Conservation (phyloP, 1,140 invertebrate species). For the Pentalonia nigronervosa region DNA sequence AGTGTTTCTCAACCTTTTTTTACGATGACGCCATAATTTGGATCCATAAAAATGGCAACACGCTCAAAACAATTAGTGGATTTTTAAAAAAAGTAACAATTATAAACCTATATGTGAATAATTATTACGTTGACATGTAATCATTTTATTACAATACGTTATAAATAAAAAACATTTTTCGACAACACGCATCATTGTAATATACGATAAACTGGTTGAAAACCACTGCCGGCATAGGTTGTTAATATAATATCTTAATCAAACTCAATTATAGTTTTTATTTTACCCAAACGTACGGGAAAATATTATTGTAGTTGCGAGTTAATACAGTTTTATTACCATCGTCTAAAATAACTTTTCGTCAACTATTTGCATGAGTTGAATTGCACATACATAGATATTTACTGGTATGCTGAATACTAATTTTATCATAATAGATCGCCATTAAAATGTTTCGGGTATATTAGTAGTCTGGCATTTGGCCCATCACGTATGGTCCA, state of each 20-base stretch:
- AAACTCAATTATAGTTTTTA: neutral
- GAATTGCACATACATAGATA: neutral
- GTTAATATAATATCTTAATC: neutral
- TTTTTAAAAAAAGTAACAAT: too few species aligned
- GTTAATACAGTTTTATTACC: neutral
- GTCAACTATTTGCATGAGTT: neutral
- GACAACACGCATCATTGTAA: too few species aligned
- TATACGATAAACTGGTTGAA: too few species aligned
- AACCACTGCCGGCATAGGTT: too few species aligned
- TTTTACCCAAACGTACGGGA: neutral
- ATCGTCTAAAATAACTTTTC: neutral
- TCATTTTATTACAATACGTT: too few species aligned
- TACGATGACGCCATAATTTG: too few species aligned
- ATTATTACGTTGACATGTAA: too few species aligned
- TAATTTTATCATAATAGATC: constrained; percentile 7
- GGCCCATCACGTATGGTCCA: neutral
- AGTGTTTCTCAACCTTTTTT: too few species aligned
- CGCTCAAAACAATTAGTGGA: too few species aligned
- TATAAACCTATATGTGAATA: too few species aligned
- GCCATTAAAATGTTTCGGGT: neutral
- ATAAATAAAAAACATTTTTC: too few species aligned
- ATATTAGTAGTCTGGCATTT: neutral
- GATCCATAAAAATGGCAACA: too few species aligned
- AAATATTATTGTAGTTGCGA: neutral
- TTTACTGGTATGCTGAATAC: neutral